Conservation (phyloP, 2,888 invertebrate species). For the Stenodera caucasica region DNA sequence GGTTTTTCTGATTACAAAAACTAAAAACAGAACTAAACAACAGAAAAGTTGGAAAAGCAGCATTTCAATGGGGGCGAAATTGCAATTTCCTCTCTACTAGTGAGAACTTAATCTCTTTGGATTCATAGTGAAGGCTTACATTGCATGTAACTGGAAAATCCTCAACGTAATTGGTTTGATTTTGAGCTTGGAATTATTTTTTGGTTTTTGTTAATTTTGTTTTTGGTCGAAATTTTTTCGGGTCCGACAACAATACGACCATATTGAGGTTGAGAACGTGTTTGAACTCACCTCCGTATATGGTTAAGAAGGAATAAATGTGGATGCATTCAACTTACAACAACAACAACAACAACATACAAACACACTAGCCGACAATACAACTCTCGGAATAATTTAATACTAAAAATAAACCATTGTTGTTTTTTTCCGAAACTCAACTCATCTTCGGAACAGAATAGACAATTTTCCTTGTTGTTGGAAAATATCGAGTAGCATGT, state of each 20-base stretch:
- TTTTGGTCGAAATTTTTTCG: not conserved
- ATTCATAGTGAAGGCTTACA: not conserved
- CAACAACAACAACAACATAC: conserved; percentile 1
- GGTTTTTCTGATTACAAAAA: not conserved
- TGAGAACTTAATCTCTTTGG: not conserved
- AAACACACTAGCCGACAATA: conserved; percentile 6
- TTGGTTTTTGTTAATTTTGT: not conserved
- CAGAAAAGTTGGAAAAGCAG: too few species aligned
- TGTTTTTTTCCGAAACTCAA: too few species aligned
- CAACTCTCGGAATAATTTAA: not conserved
- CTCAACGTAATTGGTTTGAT: not conserved
- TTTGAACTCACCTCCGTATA: conserved; percentile 5
- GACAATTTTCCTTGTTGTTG: not conserved
- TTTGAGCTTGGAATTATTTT: not conserved
- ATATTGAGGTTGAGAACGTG: not conserved
- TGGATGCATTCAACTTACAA: conserved; percentile 4
- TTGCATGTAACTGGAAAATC: not conserved
- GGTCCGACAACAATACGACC: conserved; percentile 1
- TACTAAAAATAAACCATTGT: conserved; percentile 1
- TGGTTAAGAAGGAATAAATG: conserved; percentile 4
- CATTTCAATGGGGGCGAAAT: not conserved
- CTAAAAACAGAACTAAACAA: not conserved
- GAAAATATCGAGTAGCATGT: not conserved
- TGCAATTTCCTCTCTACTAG: not conserved
- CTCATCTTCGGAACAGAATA: too few species aligned